Evolutionary conservation across 2,113 vertebrate species (phyloP), one percentile per base, ranked within the genome.

Genomic region (Antechinus stuartii): DNA sequence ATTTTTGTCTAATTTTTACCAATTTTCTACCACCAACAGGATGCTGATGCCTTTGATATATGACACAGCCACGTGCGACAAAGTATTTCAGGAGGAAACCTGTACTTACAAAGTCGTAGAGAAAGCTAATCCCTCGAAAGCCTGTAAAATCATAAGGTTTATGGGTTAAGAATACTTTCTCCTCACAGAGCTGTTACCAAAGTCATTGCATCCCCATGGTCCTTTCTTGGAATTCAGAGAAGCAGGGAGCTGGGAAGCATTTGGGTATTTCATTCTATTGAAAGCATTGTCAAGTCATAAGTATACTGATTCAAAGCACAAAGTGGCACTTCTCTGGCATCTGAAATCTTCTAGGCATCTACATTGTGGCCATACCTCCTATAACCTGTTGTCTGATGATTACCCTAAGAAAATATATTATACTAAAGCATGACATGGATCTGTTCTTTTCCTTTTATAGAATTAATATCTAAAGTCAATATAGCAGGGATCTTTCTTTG

Each of bases 31-130:
- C 14, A 76, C 35, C 61, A 76, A 76, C 14, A 76, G 61, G 1
- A 1, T 16, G 4, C 6, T n/a, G 12, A n/a, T 0, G 35, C 61
- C 61, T 76, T 5, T 1, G 3, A 0, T 0, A 6, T 76, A 76
- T 76, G 30, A 76, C 30, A 19, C 5, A 76, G 6, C 0, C 0
- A 14, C n/a, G 1, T 76, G 61, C 30, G 6, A 6, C 2, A 5
- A n/a, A 76, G 11, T 76, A n/a, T 76, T 76, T 4, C 5, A 19
- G 3, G 19, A n/a, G 2, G 61, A 76, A 5, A 1, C 3, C 1
- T 76, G 61, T 76, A 19, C 19, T 12, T 35, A 35, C 57, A 19
- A 1, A 19, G 12, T 4, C n/a, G 35, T 76, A 76, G 16, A 76
- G 0, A 76, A 76, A 76, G 3, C 0, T 19, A 19, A 76, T 6